Base-by-base conservation (phyloP, 2,888 invertebrate genomes). In the Melipona bicolor region DNA sequence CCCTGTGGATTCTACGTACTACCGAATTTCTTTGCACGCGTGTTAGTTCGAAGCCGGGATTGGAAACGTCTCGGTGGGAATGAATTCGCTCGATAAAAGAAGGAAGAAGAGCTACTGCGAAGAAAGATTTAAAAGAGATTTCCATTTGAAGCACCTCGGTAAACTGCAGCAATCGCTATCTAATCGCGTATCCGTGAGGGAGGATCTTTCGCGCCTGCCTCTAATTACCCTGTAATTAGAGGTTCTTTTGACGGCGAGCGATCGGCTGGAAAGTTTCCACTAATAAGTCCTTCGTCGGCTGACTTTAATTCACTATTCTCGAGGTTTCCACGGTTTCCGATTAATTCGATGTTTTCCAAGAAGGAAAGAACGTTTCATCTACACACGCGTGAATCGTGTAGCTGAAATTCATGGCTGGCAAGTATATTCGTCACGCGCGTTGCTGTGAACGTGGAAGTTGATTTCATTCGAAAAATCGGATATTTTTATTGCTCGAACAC, bases 201-300 rank as follows among this genome's bases (percentile, higher is more conserved):
- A 68, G 79, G 81, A 84, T 87, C 72, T 79, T 71, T 76, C 62
- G 62, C 78, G 75, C 73, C 65, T 75, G 49, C 70, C 75, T 36
- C 87, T 89, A 88, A 89, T 89, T 89, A 87, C 83, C 73, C 65
- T 73, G 73, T 89, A 90, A 90, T 90, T 88, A 89, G 83, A 82
- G 77, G 80, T 76, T 73, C 80, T 84, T 89, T 88, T 90, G 89
- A 84, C 83, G 74, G 24, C 62, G 72, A 65, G 81, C 79, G 86
- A 88, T 89, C 85, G 81, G 56, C 81, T 69, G 81, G 78, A 84
- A 85, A 87, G 81, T 83, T 86, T 82, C 71, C 79, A 54, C 76
- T 83, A 84, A 84, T 84, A 84, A 87, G 78, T 80, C 77, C 81
- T 83, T 81, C 77, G 59, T 59, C 62, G 49, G 21, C 32, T 67